Conservation (phyloP, 2,113 vertebrate genomes). For the Felis chaus region DNA sequence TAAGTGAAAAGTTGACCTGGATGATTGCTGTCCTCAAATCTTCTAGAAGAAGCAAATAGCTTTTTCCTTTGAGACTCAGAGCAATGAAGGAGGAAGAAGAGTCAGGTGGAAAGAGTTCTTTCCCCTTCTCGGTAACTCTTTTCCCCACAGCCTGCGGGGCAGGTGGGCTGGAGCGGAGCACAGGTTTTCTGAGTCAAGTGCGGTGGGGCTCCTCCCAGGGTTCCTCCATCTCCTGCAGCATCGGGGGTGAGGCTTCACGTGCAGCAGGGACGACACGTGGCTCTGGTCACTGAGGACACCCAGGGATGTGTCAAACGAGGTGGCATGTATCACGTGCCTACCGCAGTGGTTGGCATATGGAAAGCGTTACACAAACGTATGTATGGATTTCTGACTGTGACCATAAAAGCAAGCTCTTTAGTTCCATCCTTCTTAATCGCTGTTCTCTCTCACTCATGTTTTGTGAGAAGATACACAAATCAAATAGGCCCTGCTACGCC, state of each 20-base stretch:
- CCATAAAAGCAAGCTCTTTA: not conserved
- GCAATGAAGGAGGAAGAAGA: not conserved
- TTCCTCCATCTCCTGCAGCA: no score
- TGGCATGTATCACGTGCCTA: rapidly evolving
- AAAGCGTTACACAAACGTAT: not conserved
- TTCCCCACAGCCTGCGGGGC: rapidly evolving
- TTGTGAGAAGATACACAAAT: not conserved
- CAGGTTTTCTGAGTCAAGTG: not conserved
- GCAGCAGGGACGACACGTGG: not conserved
- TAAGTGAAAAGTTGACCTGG: not conserved
- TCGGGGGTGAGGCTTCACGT: no score
- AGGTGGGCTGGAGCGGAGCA: not conserved
- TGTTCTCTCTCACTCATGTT: not conserved
- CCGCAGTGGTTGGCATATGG: rapidly evolving
- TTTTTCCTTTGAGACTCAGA: not conserved
- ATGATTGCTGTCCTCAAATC: not conserved
- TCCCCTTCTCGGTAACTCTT: not conserved
- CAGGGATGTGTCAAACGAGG: rapidly evolving
- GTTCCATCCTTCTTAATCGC: not conserved
- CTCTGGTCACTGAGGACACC: not conserved
- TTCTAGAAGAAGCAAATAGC: not conserved
- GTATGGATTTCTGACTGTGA: not conserved
- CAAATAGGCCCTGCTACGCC: not conserved
- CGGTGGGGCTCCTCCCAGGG: rapidly evolving
- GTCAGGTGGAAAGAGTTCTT: not conserved